phyloP scores from a whole-genome alignment of 2,113 vertebrate genomes.

The Ancistrus triradiatus region DNA sequence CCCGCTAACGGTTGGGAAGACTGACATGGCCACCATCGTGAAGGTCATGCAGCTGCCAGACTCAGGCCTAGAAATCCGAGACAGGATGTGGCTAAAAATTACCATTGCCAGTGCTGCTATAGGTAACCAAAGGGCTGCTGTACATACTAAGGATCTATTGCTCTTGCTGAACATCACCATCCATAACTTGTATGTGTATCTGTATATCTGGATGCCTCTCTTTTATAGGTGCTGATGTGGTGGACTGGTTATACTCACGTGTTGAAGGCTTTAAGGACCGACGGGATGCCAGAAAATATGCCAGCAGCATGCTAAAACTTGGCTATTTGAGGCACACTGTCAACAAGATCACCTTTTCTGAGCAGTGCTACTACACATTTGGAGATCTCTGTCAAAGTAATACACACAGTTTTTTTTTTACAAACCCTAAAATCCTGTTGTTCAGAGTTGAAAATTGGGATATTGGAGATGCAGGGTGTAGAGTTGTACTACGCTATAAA shows the following conservation, averaged over 20 bases:
- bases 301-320: conserved; percentile 89
- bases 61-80: conserved; percentile 92
- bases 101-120: conserved; percentile 94
- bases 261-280: conserved; percentile 95
- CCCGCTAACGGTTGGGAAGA: conserved; percentile 81
- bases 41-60: conserved; percentile 94
- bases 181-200: too few relatives aligned
- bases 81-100: conserved; percentile 98
- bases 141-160: too few relatives aligned
- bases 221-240: conserved; percentile 92
- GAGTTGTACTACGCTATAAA: too few relatives aligned
- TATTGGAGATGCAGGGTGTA: too few relatives aligned
- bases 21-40: conserved; percentile 91
- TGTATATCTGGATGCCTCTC: too few relatives aligned
- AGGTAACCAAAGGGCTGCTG: too few relatives aligned
- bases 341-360: too few relatives aligned
- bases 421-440: too few relatives aligned
- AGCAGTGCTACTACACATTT: conserved; percentile 40
- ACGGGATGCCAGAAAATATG: conserved; percentile 87
- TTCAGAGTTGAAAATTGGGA: too few relatives aligned
- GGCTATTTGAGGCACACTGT: conserved; percentile 97
- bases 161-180: too few relatives aligned
- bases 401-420: too few relatives aligned
- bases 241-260: conserved; percentile 93
- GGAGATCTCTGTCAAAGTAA: conserved; percentile 43